Percentiles rank a stretch among this genome's conserved stretches.
phyloP scores from a whole-genome alignment of 2,797 vertebrate genomes.

The Enteromius afrohamiltoni region DNA sequence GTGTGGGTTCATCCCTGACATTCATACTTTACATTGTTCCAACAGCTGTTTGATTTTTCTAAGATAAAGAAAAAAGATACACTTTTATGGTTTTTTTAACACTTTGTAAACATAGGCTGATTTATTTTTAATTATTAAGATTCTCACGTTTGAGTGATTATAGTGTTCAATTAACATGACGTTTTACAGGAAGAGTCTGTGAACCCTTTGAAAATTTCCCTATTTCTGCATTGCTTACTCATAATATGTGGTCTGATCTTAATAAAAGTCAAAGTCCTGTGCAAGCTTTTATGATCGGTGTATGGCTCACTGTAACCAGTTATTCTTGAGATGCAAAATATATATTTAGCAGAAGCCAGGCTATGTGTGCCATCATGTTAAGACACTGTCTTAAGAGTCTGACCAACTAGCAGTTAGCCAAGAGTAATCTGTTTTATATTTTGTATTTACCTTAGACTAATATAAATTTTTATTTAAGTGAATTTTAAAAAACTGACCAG shows the following conservation, averaged over 20 bases:
- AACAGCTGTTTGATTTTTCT: not conserved
- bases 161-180: not conserved
- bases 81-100: not conserved
- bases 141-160: not conserved
- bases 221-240: not conserved
- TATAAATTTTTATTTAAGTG: too few relatives aligned
- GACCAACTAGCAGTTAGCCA: too few relatives aligned
- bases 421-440: too few relatives aligned
- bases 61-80: not conserved
- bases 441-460: too few relatives aligned
- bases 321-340: not conserved
- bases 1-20: not conserved
- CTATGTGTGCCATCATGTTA: not conserved
- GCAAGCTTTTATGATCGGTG: not conserved
- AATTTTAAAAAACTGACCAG: too few relatives aligned
- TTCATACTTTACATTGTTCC: not conserved
- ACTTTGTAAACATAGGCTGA: not conserved
- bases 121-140: not conserved
- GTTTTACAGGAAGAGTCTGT: not conserved
- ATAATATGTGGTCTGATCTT: not conserved
- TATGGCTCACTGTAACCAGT: not conserved
- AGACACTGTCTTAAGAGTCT: not conserved
- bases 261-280: not conserved
- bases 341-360: not conserved
- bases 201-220: not conserved